Conservation (phyloP, 2,113 vertebrate genomes). For the Heterochromis multidens region DNA sequence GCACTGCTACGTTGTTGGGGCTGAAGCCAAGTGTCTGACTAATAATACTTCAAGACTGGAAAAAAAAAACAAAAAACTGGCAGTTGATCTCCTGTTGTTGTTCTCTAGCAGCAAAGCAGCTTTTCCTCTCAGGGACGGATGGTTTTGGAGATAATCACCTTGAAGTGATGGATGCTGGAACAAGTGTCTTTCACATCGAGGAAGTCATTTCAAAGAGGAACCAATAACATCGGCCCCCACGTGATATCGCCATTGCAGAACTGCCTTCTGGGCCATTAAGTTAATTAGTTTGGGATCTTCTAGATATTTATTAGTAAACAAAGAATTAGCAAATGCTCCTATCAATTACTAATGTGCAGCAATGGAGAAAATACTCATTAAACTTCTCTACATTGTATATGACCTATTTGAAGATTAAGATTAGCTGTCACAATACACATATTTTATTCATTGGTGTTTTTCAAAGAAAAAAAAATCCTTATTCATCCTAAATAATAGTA, state of each 20-base stretch:
- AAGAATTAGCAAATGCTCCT: conserved; percentile 34
- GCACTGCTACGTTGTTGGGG: conserved; percentile 19
- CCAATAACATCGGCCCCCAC: conserved; percentile 9
- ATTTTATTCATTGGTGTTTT: background rate
- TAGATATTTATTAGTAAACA: conserved; percentile 51
- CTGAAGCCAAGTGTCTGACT: conserved; percentile 55
- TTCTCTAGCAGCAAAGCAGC: conserved; percentile 26
- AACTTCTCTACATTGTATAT: background rate
- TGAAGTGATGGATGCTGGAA: conserved; percentile 41
- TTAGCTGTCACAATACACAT: background rate
- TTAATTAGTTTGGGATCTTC: conserved; percentile 61
- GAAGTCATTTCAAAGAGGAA: conserved; percentile 45
- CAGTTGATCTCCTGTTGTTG: conserved; percentile 35
- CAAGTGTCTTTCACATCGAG: conserved; percentile 27
- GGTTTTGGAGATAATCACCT: conserved; percentile 59
- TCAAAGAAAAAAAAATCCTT: background rate
- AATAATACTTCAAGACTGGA: conserved; percentile 40
- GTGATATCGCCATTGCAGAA: conserved; percentile 11
- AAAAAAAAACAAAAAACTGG: background rate
- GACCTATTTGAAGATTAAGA: background rate
- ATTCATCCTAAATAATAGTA: background rate
- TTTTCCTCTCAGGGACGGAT: conserved; percentile 29
- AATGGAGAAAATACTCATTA: background rate
- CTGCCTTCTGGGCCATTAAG: conserved; percentile 37
- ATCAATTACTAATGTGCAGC: conserved; percentile 29